Evolutionary conservation across 2,113 vertebrate genomes (phyloP).

Genomic region (Amblyopsis rosae): DNA sequence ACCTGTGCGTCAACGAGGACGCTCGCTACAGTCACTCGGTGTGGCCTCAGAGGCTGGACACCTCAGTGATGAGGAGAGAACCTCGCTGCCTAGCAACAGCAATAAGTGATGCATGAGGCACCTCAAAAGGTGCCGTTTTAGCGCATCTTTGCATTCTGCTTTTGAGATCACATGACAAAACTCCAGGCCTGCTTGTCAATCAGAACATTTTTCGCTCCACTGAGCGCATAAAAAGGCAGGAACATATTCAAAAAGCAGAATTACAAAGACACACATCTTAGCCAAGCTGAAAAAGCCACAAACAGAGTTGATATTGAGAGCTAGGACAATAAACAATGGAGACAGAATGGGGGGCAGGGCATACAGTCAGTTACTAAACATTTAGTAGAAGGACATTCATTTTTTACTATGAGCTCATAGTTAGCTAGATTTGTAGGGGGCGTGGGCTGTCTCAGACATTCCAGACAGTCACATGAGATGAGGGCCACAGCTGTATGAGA

Average conservation of each 20-base stretch:
- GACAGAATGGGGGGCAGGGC: neutral
- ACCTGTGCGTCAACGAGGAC: slow-evolving; percentile 19
- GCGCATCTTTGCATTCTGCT: neutral
- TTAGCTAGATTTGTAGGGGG: slow-evolving; percentile 30
- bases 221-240: neutral
- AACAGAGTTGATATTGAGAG: slow-evolving; percentile 1
- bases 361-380: neutral
- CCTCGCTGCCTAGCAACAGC: slow-evolving; percentile 73
- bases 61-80: slow-evolving; percentile 34
- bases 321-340: slow-evolving; percentile 7
- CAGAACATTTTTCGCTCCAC: neutral
- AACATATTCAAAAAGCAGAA: slow-evolving; percentile 3
- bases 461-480: slow-evolving; percentile 55
- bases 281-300: neutral
- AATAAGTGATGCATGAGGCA: slow-evolving; percentile 42
- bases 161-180: neutral
- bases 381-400: slow-evolving; percentile 23
- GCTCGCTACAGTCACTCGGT: slow-evolving; percentile 12
- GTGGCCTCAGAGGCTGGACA: slow-evolving; percentile 24
- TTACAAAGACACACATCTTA: slow-evolving; percentile 9
- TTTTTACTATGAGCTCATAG: slow-evolving; percentile 37
- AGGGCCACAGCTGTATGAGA: slow-evolving; percentile 64
- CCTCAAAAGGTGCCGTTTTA: slow-evolving; percentile 36
- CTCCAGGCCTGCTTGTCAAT: neutral
- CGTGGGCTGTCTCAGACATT: slow-evolving; percentile 37